Evolutionary conservation across 2,888 invertebrate genomes (phyloP).

Genomic region (Eugnorisma glareosa): DNA sequence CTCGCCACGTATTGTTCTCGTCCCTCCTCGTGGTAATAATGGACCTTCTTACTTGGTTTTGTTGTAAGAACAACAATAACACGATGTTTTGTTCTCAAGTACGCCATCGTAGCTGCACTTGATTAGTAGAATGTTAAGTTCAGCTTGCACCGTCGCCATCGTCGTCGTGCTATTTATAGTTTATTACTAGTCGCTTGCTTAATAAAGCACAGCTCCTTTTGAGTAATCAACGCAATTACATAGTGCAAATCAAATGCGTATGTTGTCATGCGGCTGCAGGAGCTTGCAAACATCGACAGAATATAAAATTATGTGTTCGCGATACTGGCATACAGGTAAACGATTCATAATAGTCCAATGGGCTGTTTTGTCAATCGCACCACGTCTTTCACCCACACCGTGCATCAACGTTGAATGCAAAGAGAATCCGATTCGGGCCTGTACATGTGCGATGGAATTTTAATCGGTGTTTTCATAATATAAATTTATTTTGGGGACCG

Average conservation of each 20-base stretch:
- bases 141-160: conserved; percentile 45
- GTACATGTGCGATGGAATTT: conserved; percentile 76
- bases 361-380: conserved; percentile 78
- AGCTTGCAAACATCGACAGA: conserved; percentile 70
- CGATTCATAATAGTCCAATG: conserved; percentile 74
- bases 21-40: conserved; percentile 77
- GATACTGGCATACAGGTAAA: conserved; percentile 79
- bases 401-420: conserved; percentile 72
- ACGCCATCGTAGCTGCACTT: conserved; percentile 76
- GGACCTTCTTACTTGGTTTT: conserved; percentile 84
- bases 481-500: conserved; percentile 53
- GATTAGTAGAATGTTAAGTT: conserved; percentile 74
- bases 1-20: conserved; percentile 79
- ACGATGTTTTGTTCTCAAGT: conserved; percentile 77
- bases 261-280: conserved; percentile 72
- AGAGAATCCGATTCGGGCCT: conserved; percentile 72
- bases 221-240: conserved; percentile 71
- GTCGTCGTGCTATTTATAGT: conserved; percentile 58
- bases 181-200: conserved; percentile 57
- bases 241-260: conserved; percentile 68
- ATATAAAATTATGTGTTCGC: conserved; percentile 73
- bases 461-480: conserved; percentile 74
- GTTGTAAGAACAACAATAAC: conserved; percentile 82
- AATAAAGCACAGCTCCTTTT: conserved; percentile 65
- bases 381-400: conserved; percentile 79